Evolutionary conservation across 53 echinoderm and acorn worm species (phyloP).

Genomic region (Paracentrotus lividus): DNA sequence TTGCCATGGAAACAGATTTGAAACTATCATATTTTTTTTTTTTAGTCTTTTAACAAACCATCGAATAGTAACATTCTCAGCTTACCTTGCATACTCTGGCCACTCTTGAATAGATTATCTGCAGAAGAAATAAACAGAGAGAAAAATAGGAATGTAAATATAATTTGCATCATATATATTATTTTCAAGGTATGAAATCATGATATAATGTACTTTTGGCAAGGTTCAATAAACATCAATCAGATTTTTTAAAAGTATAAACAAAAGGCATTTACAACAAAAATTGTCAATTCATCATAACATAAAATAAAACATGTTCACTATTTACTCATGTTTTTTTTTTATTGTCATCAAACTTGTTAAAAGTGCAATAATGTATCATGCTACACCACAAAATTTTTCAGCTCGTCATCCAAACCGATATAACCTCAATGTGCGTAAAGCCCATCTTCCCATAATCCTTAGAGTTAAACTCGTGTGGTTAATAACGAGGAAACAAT

Average conservation of each 20-base stretch:
- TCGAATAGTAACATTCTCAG: not conserved
- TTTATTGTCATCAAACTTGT: constrained; percentile 27
- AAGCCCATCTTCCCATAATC: constrained; percentile 20
- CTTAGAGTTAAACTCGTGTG: constrained; percentile 11
- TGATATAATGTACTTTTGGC: not conserved
- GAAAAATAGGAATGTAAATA: not conserved
- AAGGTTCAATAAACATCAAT: not conserved
- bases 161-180: not conserved
- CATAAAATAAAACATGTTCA: not conserved
- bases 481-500: constrained; percentile 43
- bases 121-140: constrained; percentile 36
- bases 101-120: constrained; percentile 91
- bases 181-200: not conserved
- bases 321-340: not conserved
- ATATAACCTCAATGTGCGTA: constrained; percentile 30
- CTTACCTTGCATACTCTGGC: constrained; percentile 96
- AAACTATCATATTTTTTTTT: not conserved
- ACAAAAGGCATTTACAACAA: not conserved
- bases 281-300: not conserved
- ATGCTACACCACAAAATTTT: not conserved
- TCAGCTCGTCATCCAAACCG: constrained; percentile 39
- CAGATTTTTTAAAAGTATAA: not conserved
- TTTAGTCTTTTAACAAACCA: not conserved
- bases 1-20: not conserved
- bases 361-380: constrained; percentile 3